Evolutionary conservation across 2,888 invertebrate genomes (phyloP).

Genomic region (Rhagonycha fulva): DNA sequence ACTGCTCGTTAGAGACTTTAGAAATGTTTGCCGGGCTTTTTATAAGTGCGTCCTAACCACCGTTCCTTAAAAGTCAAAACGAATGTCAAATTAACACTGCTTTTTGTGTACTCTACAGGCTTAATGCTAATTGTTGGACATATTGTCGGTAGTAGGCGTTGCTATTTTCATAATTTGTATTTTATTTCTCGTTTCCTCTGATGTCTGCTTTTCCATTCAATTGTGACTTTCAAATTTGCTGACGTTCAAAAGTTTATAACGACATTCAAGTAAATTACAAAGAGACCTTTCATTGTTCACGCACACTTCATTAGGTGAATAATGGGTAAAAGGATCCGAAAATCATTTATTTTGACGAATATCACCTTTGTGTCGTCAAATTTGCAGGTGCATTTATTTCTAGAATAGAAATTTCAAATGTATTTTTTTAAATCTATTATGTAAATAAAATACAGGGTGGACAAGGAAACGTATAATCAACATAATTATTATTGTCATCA

Average conservation of each 20-base stretch:
- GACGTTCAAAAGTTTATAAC: neutral
- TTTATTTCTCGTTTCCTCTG: neutral
- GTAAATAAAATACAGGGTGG: neutral
- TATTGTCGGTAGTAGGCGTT: neutral
- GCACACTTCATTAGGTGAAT: constrained; percentile 18
- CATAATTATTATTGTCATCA: neutral
- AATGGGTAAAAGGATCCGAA: constrained; percentile 12
- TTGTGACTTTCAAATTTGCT: neutral
- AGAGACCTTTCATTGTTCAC: constrained; percentile 7
- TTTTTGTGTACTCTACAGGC: neutral
- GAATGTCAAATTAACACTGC: neutral
- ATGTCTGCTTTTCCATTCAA: neutral
- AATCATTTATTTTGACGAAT: neutral
- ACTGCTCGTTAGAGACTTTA: neutral
- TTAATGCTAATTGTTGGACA: neutral
- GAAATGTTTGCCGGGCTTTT: neutral
- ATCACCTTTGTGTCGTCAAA: neutral
- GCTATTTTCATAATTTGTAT: neutral
- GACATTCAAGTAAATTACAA: neutral
- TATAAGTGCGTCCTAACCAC: neutral
- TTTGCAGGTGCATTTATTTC: neutral
- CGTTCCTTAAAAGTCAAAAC: neutral
- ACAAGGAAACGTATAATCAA: neutral
- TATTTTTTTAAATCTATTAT: neutral
- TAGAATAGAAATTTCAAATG: neutral